A percentile compares a stretch with the other conserved stretches of the same genome.
phyloP scores from a whole-genome alignment of 2,888 invertebrate genomes.

The Synergus itoensis region DNA sequence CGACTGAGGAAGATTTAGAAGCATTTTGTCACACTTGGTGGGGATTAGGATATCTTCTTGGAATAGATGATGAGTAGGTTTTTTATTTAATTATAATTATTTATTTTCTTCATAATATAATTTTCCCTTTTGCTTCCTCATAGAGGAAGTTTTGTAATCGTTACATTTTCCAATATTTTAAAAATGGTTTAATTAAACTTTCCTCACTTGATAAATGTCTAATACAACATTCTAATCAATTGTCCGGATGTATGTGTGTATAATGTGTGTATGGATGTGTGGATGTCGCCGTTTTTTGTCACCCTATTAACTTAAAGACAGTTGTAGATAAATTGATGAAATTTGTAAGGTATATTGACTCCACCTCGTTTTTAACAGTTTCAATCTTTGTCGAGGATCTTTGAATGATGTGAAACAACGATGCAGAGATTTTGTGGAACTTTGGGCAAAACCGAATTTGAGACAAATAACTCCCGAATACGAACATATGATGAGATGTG shows the following conservation, averaged over 20 bases:
- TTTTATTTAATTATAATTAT: neutral
- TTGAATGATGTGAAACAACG: conserved; percentile 70
- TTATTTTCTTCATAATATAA: neutral
- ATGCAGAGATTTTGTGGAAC: conserved; percentile 64
- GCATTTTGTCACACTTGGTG: conserved; percentile 80
- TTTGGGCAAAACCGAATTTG: conserved; percentile 72
- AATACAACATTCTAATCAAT: no score
- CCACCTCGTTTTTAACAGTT: conserved; percentile 56
- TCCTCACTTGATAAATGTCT: no score
- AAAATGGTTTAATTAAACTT: no score
- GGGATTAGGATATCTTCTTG: conserved; percentile 79
- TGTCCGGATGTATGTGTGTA: no score
- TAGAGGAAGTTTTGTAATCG: no score
- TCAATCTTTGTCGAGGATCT: conserved; percentile 75
- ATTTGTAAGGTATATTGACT: no score
- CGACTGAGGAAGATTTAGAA: conserved; percentile 77
- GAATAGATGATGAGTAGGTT: conserved; percentile 74
- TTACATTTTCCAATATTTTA: no score
- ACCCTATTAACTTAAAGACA: no score
- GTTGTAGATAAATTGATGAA: no score
- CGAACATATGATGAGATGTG: conserved; percentile 77
- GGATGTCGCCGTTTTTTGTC: no score
- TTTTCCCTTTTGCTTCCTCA: no score
- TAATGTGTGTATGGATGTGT: no score
- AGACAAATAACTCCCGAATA: conserved; percentile 70